phyloP scores from a whole-genome alignment of 2,797 vertebrate genomes.

The Hipposideros larvatus region DNA sequence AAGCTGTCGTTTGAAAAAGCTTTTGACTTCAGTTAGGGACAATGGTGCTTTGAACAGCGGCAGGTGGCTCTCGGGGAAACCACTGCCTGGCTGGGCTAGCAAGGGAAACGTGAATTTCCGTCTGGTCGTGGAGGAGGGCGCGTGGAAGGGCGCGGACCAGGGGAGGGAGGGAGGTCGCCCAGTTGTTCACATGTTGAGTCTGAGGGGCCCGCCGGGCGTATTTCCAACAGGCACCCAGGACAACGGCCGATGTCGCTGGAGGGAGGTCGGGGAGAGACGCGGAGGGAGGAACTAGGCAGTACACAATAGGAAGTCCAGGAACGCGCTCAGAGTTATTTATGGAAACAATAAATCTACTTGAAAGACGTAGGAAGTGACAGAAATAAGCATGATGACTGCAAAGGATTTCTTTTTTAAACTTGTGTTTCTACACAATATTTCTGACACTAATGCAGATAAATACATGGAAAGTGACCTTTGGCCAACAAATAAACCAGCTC shows the following conservation, averaged over 20 bases:
- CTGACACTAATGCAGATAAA: accelerated
- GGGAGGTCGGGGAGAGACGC: too few species aligned
- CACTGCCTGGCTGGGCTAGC: accelerated
- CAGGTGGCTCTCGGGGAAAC: accelerated
- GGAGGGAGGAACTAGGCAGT: too few species aligned
- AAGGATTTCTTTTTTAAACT: not conserved
- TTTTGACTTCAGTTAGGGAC: not conserved
- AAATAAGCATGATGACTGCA: accelerated
- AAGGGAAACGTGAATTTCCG: not conserved
- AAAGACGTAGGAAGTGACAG: not conserved
- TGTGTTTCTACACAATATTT: not conserved
- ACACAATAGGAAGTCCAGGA: too few species aligned
- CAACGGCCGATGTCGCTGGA: too few species aligned
- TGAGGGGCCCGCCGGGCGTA: not conserved
- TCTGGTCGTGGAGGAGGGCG: accelerated
- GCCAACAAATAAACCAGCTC: accelerated
- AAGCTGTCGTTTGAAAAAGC: not conserved
- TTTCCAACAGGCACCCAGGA: too few species aligned
- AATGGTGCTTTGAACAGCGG: not conserved
- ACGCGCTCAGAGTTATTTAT: too few species aligned
- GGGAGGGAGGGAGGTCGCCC: too few species aligned
- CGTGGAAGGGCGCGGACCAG: too few species aligned
- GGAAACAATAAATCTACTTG: not conserved
- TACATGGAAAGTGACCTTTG: accelerated
- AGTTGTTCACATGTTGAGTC: not conserved